Percentiles rank a stretch among this genome's conserved stretches.
Conservation (phyloP, 1,140 invertebrate genomes). For the Drosophila eugracilis region DNA sequence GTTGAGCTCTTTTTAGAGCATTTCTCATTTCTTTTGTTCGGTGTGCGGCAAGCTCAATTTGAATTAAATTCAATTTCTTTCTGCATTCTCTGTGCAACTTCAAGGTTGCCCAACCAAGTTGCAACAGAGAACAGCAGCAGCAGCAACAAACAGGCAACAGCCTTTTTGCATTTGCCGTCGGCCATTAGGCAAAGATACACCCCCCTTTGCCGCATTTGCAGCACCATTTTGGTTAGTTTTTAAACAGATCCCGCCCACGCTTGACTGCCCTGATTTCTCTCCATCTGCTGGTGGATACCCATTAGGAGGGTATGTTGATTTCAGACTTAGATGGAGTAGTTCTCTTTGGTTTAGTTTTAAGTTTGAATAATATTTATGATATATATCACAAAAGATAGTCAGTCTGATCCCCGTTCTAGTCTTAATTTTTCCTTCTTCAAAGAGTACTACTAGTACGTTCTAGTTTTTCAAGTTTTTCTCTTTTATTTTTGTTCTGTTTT, state of each 20-base stretch:
- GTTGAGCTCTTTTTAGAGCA: slow-evolving; percentile 43
- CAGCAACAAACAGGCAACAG: slow-evolving; percentile 44
- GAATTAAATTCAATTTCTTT: slow-evolving; percentile 79
- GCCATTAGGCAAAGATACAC: slow-evolving; percentile 64
- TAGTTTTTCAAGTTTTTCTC: neutral
- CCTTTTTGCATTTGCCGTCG: slow-evolving; percentile 64
- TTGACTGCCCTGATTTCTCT: slow-evolving; percentile 41
- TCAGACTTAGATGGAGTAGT: too few relatives aligned
- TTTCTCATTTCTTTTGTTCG: slow-evolving; percentile 54
- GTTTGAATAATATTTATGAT: too few relatives aligned
- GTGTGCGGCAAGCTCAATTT: slow-evolving; percentile 63
- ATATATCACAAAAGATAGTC: too few relatives aligned
- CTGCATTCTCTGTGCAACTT: slow-evolving; percentile 25
- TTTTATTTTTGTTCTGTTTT: slow-evolving; percentile 8
- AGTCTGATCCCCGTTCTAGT: too few relatives aligned
- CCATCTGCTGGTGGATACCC: slow-evolving; percentile 8
- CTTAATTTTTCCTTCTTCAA: too few relatives aligned
- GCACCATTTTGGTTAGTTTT: slow-evolving; percentile 15
- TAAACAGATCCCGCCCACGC: slow-evolving; percentile 42
- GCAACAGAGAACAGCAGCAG: slow-evolving; percentile 33
- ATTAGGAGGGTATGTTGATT: neutral
- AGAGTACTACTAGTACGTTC: too few relatives aligned
- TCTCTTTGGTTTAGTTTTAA: too few relatives aligned
- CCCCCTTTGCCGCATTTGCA: neutral
- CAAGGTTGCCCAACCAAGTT: slow-evolving; percentile 61